Percentiles rank a stretch among this genome's conserved stretches.
Evolutionary conservation across 2,888 invertebrate genomes (phyloP).

Genomic region (Philhelius pedissequus): DNA sequence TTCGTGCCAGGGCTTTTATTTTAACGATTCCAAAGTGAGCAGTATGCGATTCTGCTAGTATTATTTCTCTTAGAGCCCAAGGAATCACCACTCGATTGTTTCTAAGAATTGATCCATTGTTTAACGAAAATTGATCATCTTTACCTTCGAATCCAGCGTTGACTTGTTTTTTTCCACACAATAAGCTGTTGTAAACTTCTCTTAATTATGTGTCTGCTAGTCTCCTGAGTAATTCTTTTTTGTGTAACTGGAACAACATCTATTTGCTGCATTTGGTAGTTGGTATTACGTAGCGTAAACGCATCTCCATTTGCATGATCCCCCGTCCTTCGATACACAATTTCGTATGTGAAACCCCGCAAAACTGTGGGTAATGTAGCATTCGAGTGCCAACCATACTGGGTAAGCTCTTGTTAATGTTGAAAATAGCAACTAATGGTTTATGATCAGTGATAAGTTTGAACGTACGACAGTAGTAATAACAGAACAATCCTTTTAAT

Average conservation of each 20-base stretch:
- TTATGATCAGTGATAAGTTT: too few relatives aligned
- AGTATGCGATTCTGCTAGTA: not conserved
- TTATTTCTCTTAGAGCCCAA: not conserved
- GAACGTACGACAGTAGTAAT: too few relatives aligned
- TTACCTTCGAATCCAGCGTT: conserved; percentile 5
- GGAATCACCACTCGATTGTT: conserved; percentile 3
- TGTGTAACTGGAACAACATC: not conserved
- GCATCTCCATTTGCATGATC: too few relatives aligned
- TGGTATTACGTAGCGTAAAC: too few relatives aligned
- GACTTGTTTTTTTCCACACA: not conserved
- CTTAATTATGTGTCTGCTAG: not conserved
- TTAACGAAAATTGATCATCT: not conserved
- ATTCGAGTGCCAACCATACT: too few relatives aligned
- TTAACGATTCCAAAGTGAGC: conserved; percentile 1
- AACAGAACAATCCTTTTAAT: too few relatives aligned
- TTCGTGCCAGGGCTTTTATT: not conserved
- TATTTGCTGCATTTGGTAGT: too few relatives aligned
- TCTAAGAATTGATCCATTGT: conserved; percentile 9
- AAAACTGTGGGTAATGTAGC: too few relatives aligned
- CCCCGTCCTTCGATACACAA: too few relatives aligned
- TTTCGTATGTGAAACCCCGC: too few relatives aligned
- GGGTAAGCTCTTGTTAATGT: too few relatives aligned
- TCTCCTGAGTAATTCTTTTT: not conserved
- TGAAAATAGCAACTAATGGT: too few relatives aligned
- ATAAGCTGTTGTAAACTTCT: not conserved